Conservation (phyloP, 1,140 invertebrate genomes). For the Gryon sp. region DNA sequence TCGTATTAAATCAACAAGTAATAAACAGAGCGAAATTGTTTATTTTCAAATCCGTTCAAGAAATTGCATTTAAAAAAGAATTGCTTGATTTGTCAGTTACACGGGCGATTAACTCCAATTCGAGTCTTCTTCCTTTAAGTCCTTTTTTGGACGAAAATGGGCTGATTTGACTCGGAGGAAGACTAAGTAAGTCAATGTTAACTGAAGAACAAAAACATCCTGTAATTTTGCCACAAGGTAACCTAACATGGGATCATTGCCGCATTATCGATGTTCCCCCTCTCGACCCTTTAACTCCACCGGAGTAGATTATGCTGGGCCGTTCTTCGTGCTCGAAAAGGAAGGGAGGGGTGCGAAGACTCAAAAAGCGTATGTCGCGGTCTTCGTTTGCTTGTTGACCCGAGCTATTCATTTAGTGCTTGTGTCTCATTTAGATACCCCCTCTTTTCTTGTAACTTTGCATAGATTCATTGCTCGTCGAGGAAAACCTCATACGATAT, state of each 20-base stretch:
- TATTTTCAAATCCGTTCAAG: no score
- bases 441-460: not conserved
- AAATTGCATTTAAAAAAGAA: no score
- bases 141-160: constrained; percentile 13
- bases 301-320: not conserved
- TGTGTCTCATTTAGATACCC: not conserved
- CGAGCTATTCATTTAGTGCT: not conserved
- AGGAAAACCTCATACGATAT: not conserved
- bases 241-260: not conserved
- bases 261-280: not conserved
- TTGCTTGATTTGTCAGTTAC: no score
- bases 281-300: not conserved
- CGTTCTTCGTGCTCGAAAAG: not conserved
- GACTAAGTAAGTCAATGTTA: not conserved
- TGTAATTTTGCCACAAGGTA: constrained; percentile 7
- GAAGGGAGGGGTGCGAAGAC: not conserved
- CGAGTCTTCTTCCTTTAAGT: no score
- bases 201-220: not conserved
- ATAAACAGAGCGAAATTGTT: no score
- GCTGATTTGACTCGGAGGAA: not conserved
- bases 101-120: no score
- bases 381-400: not conserved
- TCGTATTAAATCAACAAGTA: no score
- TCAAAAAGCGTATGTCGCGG: not conserved
- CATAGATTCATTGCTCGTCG: not conserved